phyloP scores from a whole-genome alignment of 2,113 vertebrate genomes.

The Tamias sibiricus region DNA sequence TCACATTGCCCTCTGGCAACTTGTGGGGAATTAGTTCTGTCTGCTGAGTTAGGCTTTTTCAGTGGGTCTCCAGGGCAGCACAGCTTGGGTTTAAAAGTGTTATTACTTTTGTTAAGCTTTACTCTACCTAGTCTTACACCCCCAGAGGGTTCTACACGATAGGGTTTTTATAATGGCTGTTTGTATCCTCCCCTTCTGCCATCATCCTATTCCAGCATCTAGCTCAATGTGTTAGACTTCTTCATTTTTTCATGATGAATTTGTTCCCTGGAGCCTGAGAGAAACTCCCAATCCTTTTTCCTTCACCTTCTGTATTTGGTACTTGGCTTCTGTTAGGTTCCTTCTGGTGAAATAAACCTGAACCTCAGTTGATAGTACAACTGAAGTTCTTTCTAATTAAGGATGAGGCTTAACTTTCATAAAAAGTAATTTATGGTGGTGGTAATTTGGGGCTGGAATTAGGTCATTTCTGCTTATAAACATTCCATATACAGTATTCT shows the following conservation, averaged over 20 bases:
- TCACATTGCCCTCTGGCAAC: not conserved
- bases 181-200: not conserved
- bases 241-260: not conserved
- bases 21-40: not conserved
- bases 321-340: not conserved
- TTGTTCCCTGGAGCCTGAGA: not conserved
- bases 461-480: not conserved
- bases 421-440: not conserved
- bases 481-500: not conserved
- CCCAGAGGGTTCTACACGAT: not conserved
- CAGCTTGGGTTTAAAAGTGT: not conserved
- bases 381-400: slow-evolving; percentile 35
- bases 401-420: not conserved
- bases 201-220: not conserved
- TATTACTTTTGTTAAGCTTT: not conserved
- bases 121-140: not conserved
- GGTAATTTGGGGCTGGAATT: not conserved
- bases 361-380: not conserved
- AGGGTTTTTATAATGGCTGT: not conserved
- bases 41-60: not conserved
- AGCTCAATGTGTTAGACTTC: not conserved
- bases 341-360: not conserved
- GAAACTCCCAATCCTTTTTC: not conserved
- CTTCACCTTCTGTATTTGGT: not conserved
- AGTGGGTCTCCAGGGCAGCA: not conserved